Base-by-base conservation (phyloP, 53 echinoderm and acorn worm species). In the Crossaster papposus region DNA sequence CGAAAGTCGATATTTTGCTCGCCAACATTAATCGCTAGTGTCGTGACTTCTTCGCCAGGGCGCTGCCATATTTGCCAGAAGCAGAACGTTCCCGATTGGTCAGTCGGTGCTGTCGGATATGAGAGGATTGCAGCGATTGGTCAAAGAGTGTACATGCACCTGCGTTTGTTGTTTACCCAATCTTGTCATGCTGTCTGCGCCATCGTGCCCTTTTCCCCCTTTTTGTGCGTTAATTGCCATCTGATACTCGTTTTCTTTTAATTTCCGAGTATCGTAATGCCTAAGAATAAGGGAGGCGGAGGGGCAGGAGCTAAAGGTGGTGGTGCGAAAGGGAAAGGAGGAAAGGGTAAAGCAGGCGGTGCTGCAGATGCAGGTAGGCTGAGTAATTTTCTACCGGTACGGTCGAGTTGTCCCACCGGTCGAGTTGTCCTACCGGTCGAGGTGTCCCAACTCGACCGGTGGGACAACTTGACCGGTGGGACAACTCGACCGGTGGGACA, bases 211-310 rank as follows among this genome's bases (percentile, higher is more conserved):
- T 5, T 62, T 14, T 23, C 7, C 3, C 62, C 13, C 62, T 20
- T 62, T 62, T 62, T 26, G 4, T 4, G 68, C 68, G 68, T 28
- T 26, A 68, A 68, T 14, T 4, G 15, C 0, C 23, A 26, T 31
- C 2, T 5, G 31, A 14, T 55, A 0, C 6, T 52, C 26, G 20
- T 55, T 54, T 30, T 8, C 15, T 58, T 11, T 15, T 58, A 0
- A 26, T 23, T 4, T 3, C 53, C 30, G 1, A 23, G n/a, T 36
- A 38, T 2, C 37, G 20, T 36, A 22, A 95, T 95, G 95, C 95
- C 95, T 20, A 95, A 95, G 65, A 93, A 93, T 36, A 95, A 95
- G 63, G 93, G 92, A 54, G 92, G 90, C 51, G 94, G 94, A 24
- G 91, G 89, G 4, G 93, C 76, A 55, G 86, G 62, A 51, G 77